Percentiles rank a stretch among this genome's conserved stretches.
phyloP scores from a whole-genome alignment of 2,888 invertebrate genomes.

The Bombylius discolor region DNA sequence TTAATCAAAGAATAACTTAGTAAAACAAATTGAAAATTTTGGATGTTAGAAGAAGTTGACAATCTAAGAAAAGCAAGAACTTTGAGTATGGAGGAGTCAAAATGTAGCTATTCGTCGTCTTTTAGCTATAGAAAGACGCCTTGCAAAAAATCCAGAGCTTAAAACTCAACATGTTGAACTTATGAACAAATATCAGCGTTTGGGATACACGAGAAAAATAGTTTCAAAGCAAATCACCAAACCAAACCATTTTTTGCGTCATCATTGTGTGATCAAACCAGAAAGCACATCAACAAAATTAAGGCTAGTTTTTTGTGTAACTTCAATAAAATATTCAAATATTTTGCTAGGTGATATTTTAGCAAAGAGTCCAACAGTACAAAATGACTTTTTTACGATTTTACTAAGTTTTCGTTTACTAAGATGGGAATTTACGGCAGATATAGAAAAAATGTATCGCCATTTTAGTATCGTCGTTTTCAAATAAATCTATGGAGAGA shows the following conservation, averaged over 20 bases:
- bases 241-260: background rate
- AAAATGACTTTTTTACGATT: conserved; percentile 10
- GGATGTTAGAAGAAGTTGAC: background rate
- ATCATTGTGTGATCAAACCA: background rate
- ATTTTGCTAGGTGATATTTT: conserved; percentile 11
- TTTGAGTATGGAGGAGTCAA: conserved; percentile 7
- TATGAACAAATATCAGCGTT: conserved; percentile 15
- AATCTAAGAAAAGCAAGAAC: too few species aligned
- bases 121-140: conserved; percentile 12
- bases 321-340: conserved; percentile 8
- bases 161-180: conserved; percentile 14
- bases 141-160: conserved; percentile 9
- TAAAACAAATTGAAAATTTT: background rate
- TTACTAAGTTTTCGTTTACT: conserved; percentile 4
- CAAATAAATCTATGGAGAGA: conserved; percentile 7
- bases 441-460: conserved; percentile 11
- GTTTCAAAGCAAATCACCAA: background rate
- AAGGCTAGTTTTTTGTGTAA: conserved; percentile 2
- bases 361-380: conserved; percentile 7
- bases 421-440: conserved; percentile 7
- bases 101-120: conserved; percentile 13
- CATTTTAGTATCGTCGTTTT: background rate
- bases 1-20: background rate
- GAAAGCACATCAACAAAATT: conserved; percentile 6
- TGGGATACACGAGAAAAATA: conserved; percentile 15